Evolutionary conservation across 37 sponge, comb jelly and placozoan species (phyloP), one percentile per base, ranked within the genome.

Genomic region (Tethya wilhelma): DNA sequence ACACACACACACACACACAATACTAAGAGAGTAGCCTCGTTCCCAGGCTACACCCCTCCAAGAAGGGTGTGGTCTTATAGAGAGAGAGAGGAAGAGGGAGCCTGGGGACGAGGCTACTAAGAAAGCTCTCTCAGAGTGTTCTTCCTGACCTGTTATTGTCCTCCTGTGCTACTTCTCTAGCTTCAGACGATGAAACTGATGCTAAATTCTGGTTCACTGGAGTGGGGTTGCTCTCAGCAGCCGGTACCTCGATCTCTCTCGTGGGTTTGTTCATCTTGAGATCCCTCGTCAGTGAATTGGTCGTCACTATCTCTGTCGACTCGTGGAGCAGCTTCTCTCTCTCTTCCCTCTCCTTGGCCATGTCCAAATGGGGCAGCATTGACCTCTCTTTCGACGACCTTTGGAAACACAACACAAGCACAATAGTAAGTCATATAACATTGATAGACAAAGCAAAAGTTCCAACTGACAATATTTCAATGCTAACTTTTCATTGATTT

Each of bases 341-440:
- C 19, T 75, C 75, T 26, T 74, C 78, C 58, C 65, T 76, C 71
- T 81, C 83, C 25, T 75, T 77, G 4, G 56, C 55, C 38, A 82
- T 82, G 77, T 88, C 82, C 25, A 80, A 29, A 45, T 79, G 79
- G 1, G 81, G 75, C 26, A 74, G 28, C 64, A 79, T 38, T 2
- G 79, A 79, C 19, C 77, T 67, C 42, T 88, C 88, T 76, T 75
- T 88, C 5, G 88, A 88, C 1, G 75, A 71, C 45, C 88, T 75
- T n/a, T n/a, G n/a, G n/a, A n/a, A n/a, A n/a, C n/a, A n/a, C n/a
- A n/a, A n/a, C n/a, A n/a, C n/a, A n/a, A n/a, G n/a, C n/a, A n/a
- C n/a, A n/a, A n/a, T n/a, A n/a, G n/a, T n/a, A n/a, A n/a, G n/a
- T n/a, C n/a, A n/a, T n/a, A n/a, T n/a, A n/a, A n/a, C n/a, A n/a